These are phyloP conservation scores for Glossophaga mutica DNA, from an alignment of 2,797 vertebrate genomes.

Conservation along the genomic window DNA sequence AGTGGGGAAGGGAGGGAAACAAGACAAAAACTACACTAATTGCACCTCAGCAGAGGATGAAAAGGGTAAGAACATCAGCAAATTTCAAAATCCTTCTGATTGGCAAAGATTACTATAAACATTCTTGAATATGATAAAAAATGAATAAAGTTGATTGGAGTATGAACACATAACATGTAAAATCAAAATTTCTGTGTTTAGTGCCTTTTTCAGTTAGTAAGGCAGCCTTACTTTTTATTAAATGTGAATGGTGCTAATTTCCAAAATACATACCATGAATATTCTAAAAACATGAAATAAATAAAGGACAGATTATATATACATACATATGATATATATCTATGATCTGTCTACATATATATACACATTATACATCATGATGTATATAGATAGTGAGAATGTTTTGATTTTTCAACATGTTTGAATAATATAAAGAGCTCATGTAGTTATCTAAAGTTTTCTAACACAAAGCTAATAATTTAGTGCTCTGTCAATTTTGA, in stretches of 20 bases:
- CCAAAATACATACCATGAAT: background rate
- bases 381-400: background rate
- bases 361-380: background rate
- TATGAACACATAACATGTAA: background rate
- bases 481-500: background rate
- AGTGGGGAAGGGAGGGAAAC: background rate
- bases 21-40: background rate
- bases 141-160: background rate
- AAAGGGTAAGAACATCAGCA: background rate
- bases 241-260: background rate
- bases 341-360: background rate
- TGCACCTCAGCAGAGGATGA: background rate
- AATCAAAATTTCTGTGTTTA: background rate
- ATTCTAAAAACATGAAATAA: background rate
- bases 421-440: background rate
- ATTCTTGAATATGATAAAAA: background rate
- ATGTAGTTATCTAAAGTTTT: constrained; percentile 43
- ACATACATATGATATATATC: background rate
- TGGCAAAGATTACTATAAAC: background rate
- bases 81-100: background rate
- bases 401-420: background rate
- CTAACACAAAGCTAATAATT: constrained; percentile 31
- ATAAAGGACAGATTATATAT: background rate
- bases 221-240: background rate
- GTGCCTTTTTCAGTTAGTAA: background rate